Base-by-base conservation (phyloP, 2,797 vertebrate genomes). In the Amblyraja radiata region DNA sequence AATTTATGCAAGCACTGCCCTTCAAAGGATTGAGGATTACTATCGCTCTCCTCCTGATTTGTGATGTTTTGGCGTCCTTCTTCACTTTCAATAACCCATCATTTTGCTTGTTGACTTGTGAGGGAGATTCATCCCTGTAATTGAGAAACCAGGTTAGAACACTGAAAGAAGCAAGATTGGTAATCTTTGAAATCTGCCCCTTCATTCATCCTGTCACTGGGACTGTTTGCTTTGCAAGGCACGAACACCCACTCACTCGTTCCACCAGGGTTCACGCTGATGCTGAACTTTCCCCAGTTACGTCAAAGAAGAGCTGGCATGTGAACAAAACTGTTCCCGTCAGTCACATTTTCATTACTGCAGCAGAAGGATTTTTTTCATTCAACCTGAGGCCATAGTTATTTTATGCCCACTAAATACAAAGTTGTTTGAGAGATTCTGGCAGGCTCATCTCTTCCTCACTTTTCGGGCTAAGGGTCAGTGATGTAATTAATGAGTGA, bases 101-200 rank as follows among this genome's bases (percentile, higher is more conserved):
- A 58, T 61, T 84, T 61, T 84, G 54, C 11, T 6, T 10, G 25
- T n/a, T n/a, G 96, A 68, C 96, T 96, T 18, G 93, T 93, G 93
- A 94, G 73, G 23, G 96, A 0, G 92, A 0, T 76, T 96, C 1
- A 54, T 96, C 16, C 97, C 97, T 0, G 96, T 97, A 0, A 94
- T 97, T 93, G 93, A 95, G 76, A 71, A 97, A 97, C 94, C 97
- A 73, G 94, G 96, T 97, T 0, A 32, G 95, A 65, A 58, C 18
- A 46, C 8, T 46, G 39, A 39, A 7, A 46, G 25, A 36, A 32
- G 65, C 39, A 76, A 39, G 73, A 84, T 61, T 11, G n/a, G 28
- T 10, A 13, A 84, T 81, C 36, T 54, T 81, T 81, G 39, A 25
- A 54, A 54, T 25, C 80, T 83, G 80, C 80, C 80, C 79, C 46